Percentiles rank a stretch among this genome's conserved stretches.
Conservation (phyloP, 2,113 vertebrate species). For the Vimba vimba region DNA sequence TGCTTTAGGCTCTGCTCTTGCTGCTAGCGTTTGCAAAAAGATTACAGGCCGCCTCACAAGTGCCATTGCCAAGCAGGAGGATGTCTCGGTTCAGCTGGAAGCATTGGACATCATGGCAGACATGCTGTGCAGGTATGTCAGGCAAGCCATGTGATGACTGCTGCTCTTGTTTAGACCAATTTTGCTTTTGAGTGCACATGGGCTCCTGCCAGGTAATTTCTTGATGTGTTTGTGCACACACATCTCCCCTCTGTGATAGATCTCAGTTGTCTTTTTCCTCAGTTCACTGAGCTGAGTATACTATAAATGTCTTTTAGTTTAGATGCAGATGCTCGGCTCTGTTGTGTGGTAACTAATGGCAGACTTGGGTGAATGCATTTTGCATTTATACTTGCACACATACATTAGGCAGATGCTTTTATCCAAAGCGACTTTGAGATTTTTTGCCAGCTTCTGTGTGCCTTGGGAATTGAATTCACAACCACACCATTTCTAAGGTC, state of each 20-base stretch:
- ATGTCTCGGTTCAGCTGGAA: conserved; percentile 97
- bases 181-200: background rate
- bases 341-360: background rate
- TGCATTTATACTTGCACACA: background rate
- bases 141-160: background rate
- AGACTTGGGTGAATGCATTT: background rate
- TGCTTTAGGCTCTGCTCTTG: conserved; percentile 89
- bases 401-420: conserved; percentile 1
- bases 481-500: background rate
- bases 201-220: conserved; percentile 2
- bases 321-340: background rate
- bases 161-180: background rate
- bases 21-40: conserved; percentile 98
- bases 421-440: background rate
- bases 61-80: conserved; percentile 98
- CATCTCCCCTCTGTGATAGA: background rate
- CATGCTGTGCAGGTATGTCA: conserved; percentile 92
- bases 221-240: conserved; percentile 5
- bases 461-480: background rate
- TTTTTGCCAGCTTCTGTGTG: background rate
- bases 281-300: background rate
- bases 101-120: conserved; percentile 99
- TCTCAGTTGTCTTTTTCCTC: background rate
- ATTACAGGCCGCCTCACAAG: conserved; percentile 97
- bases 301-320: background rate